Base-by-base conservation (phyloP, 2,888 invertebrate species). In the Cremastobaeus sp. region DNA sequence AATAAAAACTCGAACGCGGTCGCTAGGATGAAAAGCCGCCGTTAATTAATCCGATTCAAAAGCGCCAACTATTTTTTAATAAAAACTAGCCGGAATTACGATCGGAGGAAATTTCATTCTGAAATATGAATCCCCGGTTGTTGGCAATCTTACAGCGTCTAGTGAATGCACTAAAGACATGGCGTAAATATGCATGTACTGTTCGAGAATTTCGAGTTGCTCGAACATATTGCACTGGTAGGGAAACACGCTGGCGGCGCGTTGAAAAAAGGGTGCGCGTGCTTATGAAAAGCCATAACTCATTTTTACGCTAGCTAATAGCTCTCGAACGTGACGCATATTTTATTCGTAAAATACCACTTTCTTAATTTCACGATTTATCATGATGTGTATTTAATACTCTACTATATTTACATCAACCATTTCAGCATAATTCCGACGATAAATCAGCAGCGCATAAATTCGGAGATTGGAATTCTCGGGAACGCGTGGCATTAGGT, bases 271-370 rank as follows among this genome's bases (percentile, higher is more conserved):
- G 66, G 66, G 62, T 60, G 73, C 66, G 39, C 55, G 64, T 71
- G 55, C 70, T 73, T 73, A 73, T 73, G 73, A 73, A 73, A 73
- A 66, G 62, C 50, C 55, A 73, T 73, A 73, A 73, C 32, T 66
- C 73, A 73, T 68, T 66, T 66, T 43, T 50, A 47, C 55, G 54
- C 54, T 41, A 30, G 54, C 66, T 60, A 60, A 68, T 43, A 39
- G 55, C 55, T 66, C 73, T 62, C 66, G 62, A 66, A 60, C 60
- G 66, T 62, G 69, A 69, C 52, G 60, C 60, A 62, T 48, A 60
- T 28, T 69, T 69, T 60, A 69, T 69, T 52, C 52, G 59, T 45
- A 39, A 60, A 66, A 57, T 66, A 50, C 57, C 57, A 39, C 66
- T 48, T 60, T 59, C 52, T 69, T 59, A 69, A 69, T 60, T 69